Evolutionary conservation across 2,888 invertebrate species (phyloP).

Genomic region (Arrhopalites spinosus): DNA sequence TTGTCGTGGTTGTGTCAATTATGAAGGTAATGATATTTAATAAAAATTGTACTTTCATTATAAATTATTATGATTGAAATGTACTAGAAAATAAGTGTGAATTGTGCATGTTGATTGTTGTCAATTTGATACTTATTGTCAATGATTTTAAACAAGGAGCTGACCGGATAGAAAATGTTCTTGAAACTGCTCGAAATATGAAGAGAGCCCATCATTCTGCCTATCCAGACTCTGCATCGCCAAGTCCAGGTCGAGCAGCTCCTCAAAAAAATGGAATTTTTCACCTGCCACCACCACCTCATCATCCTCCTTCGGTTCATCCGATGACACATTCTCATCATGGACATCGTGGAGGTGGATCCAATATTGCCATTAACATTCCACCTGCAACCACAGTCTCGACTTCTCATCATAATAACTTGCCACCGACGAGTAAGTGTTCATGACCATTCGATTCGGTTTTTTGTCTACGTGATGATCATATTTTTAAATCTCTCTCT

Average conservation of each 20-base stretch:
- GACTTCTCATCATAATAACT: constrained; percentile 34
- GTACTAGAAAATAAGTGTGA: too few species aligned
- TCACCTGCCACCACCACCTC: constrained; percentile 51
- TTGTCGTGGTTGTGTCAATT: constrained; percentile 98
- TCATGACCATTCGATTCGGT: too few species aligned
- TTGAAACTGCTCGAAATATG: constrained; percentile 93
- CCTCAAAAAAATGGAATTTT: constrained; percentile 52
- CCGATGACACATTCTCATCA: constrained; percentile 54
- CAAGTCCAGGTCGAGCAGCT: constrained; percentile 30
- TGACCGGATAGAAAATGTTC: constrained; percentile 93
- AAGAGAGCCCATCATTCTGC: constrained; percentile 80
- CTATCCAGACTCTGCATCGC: constrained; percentile 61
- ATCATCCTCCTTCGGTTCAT: constrained; percentile 53
- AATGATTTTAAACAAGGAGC: too few species aligned
- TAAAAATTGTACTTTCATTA: too few species aligned
- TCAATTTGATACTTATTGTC: too few species aligned
- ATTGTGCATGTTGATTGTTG: too few species aligned
- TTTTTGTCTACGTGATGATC: too few species aligned
- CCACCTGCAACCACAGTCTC: constrained; percentile 47
- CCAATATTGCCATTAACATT: constrained; percentile 46
- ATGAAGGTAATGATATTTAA: too few species aligned
- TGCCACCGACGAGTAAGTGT: too few species aligned
- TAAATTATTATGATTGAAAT: too few species aligned
- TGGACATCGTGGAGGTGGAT: constrained; percentile 43
- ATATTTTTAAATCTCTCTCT: too few species aligned